Percentiles rank a stretch among this genome's conserved stretches.
Conservation (phyloP, 1,140 invertebrate genomes). For the Ceratitis capitata region DNA sequence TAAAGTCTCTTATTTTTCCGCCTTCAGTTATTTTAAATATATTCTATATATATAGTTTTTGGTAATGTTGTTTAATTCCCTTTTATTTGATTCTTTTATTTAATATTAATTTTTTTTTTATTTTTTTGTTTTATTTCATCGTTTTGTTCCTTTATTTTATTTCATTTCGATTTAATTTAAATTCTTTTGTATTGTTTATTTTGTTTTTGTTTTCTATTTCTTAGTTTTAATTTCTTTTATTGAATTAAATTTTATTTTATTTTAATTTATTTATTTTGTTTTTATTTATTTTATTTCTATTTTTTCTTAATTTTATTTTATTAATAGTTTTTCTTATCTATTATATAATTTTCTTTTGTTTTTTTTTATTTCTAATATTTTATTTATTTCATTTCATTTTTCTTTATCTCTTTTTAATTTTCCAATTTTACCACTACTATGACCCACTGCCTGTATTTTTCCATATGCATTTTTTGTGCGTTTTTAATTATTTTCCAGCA, state of each 20-base stretch:
- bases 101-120: not conserved
- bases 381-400: not conserved
- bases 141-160: not conserved
- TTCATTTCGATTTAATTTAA: not conserved
- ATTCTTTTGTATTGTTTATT: not conserved
- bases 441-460: not conserved
- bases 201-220: not conserved
- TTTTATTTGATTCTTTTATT: too few relatives aligned
- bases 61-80: too few relatives aligned
- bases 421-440: not conserved
- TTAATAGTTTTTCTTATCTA: not conserved
- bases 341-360: not conserved
- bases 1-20: too few relatives aligned
- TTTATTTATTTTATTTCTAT: not conserved
- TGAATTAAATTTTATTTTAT: too few relatives aligned
- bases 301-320: not conserved
- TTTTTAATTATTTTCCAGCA: too few relatives aligned
- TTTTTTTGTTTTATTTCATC: not conserved
- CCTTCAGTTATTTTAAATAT: too few relatives aligned
- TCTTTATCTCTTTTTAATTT: not conserved
- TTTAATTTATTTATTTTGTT: not conserved
- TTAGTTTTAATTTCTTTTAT: not conserved
- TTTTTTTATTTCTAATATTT: not conserved
- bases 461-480: not conserved
- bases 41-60: too few relatives aligned